Base-by-base conservation (phyloP, 2,888 invertebrate species). In the Philaethria dido region DNA sequence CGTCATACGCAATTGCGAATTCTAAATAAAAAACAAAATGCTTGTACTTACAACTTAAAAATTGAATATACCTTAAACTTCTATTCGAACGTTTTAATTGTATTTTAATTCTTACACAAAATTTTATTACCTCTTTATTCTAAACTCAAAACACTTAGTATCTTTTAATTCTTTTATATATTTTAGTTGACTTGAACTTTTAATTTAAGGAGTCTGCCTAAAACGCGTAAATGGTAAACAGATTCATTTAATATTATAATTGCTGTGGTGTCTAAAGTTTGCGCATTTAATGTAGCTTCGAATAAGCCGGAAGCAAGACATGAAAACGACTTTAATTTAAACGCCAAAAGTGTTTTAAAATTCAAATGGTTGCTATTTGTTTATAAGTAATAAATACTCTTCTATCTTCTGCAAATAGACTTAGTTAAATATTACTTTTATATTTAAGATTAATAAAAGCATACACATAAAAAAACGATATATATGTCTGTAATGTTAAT, bases 191-290 rank as follows among this genome's bases (percentile, higher is more conserved):
- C 62, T 66, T 60, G 44, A 67, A 67, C 55, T 67, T 71, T 64
- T 52, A 67, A 69, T 67, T 65, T 57, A 57, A 57, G 48, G 59
- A 50, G 68, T 44, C 66, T 69, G 54, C 50, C 61, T 64, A 36
- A 48, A 57, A 39, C 25, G 39, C 39, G 69, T 71, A 64, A 71
- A 69, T 66, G 69, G 64, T 69, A 69, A 71, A 69, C 61, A 69
- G 66, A 50, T 64, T 66, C 65, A 69, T 71, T 71, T 63, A 65
- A 64, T 69, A 69, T 68, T 71, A 66, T 68, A 69, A 69, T 71
- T 69, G 44, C 54, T 62, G 47, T 33, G 57, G 47, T 67, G 57
- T 71, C 55, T 63, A 64, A 64, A 57, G 62, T 64, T 66, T 71
- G 50, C 20, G 44, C 20, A 47, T 57, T 66, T 68, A 68, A 64